Conservation (phyloP, 1,140 invertebrate species). For the Drosophila ercepeae region DNA sequence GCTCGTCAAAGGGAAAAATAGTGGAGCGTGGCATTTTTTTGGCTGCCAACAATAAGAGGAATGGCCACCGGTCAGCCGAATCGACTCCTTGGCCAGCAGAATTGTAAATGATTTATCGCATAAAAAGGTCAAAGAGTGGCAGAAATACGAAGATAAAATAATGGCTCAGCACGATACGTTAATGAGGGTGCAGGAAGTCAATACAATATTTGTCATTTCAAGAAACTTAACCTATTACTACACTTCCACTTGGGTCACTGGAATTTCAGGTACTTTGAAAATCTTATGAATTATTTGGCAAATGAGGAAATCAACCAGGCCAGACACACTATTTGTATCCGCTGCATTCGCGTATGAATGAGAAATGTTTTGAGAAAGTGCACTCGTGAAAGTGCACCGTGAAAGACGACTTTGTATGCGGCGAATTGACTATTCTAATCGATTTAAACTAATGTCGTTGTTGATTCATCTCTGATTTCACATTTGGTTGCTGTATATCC, state of each 20-base stretch:
- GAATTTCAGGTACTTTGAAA: conserved; percentile 81
- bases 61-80: too few species aligned
- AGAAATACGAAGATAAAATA: neutral
- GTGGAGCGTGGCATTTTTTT: neutral
- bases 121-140: neutral
- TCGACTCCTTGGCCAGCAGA: neutral
- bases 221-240: conserved; percentile 70
- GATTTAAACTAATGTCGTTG: conserved; percentile 81
- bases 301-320: conserved; percentile 61
- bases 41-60: too few species aligned
- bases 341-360: conserved; percentile 19
- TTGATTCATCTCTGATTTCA: conserved; percentile 68
- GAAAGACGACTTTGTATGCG: conserved; percentile 60
- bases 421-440: conserved; percentile 67
- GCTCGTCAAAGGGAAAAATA: neutral
- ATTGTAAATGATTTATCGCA: neutral
- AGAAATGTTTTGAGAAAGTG: conserved; percentile 34
- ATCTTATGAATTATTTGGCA: conserved; percentile 81
- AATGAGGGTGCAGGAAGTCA: conserved; percentile 14
- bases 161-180: neutral
- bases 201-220: conserved; percentile 26
- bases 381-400: conserved; percentile 40
- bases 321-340: conserved; percentile 30
- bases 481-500: conserved; percentile 48
- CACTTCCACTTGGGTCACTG: conserved; percentile 66